phyloP scores from a whole-genome alignment of 2,888 invertebrate species.

The Caenorhabditis panamensis region DNA sequence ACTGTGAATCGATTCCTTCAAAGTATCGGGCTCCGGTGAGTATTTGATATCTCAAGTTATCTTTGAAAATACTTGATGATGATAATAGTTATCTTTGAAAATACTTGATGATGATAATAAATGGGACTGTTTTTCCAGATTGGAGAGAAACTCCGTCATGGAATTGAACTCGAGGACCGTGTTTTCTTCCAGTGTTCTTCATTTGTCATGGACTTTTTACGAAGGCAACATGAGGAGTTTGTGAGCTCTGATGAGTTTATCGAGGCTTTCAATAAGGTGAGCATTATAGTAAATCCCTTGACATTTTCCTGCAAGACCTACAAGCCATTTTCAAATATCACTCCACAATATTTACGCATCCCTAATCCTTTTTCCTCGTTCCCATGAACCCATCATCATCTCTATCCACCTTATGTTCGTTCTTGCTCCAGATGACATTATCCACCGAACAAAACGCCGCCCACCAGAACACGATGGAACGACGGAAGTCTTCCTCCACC shows the following conservation, averaged over 20 bases:
- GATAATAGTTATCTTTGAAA: no score
- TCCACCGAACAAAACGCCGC: conserved; percentile 1
- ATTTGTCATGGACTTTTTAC: conserved; percentile 62
- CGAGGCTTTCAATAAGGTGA: conserved; percentile 74
- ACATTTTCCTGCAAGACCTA: no score
- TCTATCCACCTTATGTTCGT: no score
- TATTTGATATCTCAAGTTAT: background rate
- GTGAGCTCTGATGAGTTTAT: conserved; percentile 75
- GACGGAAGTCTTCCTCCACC: conserved; percentile 24
- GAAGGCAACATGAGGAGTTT: conserved; percentile 74
- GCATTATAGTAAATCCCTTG: background rate
- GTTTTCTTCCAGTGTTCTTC: conserved; percentile 43
- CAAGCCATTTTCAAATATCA: no score
- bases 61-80: no score
- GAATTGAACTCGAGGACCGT: conserved; percentile 31
- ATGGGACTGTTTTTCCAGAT: no score
- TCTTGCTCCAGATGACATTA: conserved; percentile 17
- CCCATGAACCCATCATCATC: no score
- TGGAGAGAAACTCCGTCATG: conserved; percentile 49
- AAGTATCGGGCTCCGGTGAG: conserved; percentile 65
- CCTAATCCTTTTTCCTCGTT: no score
- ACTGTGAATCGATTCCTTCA: conserved; percentile 68
- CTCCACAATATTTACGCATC: no score
- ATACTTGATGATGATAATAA: no score
- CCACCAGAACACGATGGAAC: conserved; percentile 44